phyloP scores from a whole-genome alignment of 1,140 invertebrate genomes.

The Drosophila nasuta region DNA sequence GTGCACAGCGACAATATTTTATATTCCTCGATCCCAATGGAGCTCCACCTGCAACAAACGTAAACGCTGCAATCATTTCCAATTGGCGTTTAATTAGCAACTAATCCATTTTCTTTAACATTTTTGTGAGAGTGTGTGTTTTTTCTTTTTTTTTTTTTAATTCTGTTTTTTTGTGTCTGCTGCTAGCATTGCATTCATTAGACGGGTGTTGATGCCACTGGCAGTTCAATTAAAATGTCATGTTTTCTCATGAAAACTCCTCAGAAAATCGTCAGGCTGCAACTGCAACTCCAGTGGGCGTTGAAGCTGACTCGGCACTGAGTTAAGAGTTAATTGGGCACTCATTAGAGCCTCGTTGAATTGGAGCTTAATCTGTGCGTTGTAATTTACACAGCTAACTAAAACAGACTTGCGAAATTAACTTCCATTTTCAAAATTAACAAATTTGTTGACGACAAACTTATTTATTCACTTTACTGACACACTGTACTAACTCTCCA shows the following conservation, averaged over 20 bases:
- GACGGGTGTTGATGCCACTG: conserved; percentile 28
- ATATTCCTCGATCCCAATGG: background rate
- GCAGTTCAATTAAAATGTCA: conserved; percentile 51
- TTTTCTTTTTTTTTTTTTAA: background rate
- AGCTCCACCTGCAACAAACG: conserved; percentile 3
- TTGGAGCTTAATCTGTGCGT: conserved; percentile 12
- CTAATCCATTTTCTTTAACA: conserved; percentile 24
- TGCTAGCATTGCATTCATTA: background rate
- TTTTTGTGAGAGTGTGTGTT: background rate
- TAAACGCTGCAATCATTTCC: conserved; percentile 7
- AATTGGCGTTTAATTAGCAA: conserved; percentile 47
- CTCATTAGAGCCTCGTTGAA: conserved; percentile 33
- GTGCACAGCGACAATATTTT: conserved; percentile 15
- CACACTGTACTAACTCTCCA: too few species aligned
- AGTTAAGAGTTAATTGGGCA: conserved; percentile 21
- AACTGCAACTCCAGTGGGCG: background rate
- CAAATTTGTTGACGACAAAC: too few species aligned
- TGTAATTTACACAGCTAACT: background rate
- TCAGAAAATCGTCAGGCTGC: conserved; percentile 16
- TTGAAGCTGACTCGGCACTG: conserved; percentile 10
- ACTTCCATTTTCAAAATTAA: too few species aligned
- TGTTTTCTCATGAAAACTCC: conserved; percentile 37
- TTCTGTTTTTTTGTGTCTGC: background rate
- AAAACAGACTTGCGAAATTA: background rate
- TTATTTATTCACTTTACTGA: too few species aligned